These are phyloP conservation scores for Aphelenchoides bicaudatus DNA, from an alignment of 2,888 invertebrate genomes.

Conservation along the genomic window DNA sequence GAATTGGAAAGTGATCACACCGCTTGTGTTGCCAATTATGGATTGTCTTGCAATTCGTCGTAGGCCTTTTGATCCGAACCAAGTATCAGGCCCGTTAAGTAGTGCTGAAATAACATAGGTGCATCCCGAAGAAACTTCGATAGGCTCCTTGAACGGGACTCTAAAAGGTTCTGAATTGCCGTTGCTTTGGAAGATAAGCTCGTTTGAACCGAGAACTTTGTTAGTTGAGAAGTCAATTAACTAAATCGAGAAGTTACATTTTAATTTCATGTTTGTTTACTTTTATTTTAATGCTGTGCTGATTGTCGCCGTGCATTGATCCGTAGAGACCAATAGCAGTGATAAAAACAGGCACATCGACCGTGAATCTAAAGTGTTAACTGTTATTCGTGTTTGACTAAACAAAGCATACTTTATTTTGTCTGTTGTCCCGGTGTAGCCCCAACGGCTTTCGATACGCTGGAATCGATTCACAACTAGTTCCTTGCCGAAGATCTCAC, in stretches of 20 bases:
- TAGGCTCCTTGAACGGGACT: constrained; percentile 77
- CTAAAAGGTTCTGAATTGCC: constrained; percentile 69
- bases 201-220: constrained; percentile 73
- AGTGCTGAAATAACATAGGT: constrained; percentile 78
- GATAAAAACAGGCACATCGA: constrained; percentile 76
- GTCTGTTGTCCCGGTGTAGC: constrained; percentile 78
- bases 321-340: constrained; percentile 81
- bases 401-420: constrained; percentile 68
- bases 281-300: constrained; percentile 75
- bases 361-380: constrained; percentile 69
- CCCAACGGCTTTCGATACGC: constrained; percentile 77
- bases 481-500: constrained; percentile 76
- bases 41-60: constrained; percentile 70
- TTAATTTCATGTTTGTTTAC: constrained; percentile 31
- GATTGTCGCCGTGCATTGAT: constrained; percentile 73
- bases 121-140: constrained; percentile 75
- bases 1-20: constrained; percentile 77
- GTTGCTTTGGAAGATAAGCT: constrained; percentile 75
- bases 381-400: constrained; percentile 1
- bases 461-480: constrained; percentile 68
- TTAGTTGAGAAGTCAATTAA: constrained; percentile 74
- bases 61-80: constrained; percentile 78
- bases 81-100: constrained; percentile 84
- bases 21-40: constrained; percentile 41
- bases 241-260: constrained; percentile 54